These are phyloP conservation scores for Latrodectus hesperus DNA, from an alignment of 2,888 invertebrate genomes.

Conservation along the genomic window DNA sequence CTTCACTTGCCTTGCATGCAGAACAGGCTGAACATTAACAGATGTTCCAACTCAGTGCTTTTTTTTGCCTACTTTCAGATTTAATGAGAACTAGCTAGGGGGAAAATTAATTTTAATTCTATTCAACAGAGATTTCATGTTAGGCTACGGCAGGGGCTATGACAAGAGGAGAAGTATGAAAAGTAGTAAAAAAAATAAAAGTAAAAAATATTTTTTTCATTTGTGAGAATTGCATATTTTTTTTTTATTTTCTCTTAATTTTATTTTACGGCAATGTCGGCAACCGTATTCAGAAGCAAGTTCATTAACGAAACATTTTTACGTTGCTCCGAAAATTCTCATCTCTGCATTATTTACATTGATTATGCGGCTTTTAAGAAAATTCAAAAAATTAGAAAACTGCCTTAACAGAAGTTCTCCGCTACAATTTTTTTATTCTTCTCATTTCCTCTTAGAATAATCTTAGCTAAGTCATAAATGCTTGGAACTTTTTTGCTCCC, in stretches of 20 bases:
- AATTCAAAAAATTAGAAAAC: constrained; percentile 44
- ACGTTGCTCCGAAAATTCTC: constrained; percentile 32
- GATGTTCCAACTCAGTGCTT: constrained; percentile 32
- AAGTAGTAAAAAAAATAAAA: not conserved
- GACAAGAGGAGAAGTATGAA: not conserved
- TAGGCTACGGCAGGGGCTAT: constrained; percentile 3
- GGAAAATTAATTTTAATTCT: constrained; percentile 51
- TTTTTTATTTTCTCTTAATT: constrained; percentile 43
- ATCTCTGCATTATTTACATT: constrained; percentile 56
- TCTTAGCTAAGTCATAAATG: constrained; percentile 35
- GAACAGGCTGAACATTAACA: constrained; percentile 37
- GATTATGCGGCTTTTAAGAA: constrained; percentile 50
- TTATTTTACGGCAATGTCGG: constrained; percentile 56
- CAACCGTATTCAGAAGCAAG: constrained; percentile 30
- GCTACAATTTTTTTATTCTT: constrained; percentile 10
- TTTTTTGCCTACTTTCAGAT: constrained; percentile 8
- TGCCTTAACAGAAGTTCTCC: constrained; percentile 13
- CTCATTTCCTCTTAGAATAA: constrained; percentile 21
- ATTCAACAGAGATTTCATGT: constrained; percentile 29
- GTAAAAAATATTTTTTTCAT: constrained; percentile 26
- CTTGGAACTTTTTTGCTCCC: constrained; percentile 8
- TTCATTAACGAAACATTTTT: constrained; percentile 59
- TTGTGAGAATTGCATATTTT: constrained; percentile 27
- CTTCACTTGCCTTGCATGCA: constrained; percentile 30
- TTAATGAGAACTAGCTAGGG: constrained; percentile 37